phyloP scores from a whole-genome alignment of 92 coral and sea anemone species.

The Porites evermanni region DNA sequence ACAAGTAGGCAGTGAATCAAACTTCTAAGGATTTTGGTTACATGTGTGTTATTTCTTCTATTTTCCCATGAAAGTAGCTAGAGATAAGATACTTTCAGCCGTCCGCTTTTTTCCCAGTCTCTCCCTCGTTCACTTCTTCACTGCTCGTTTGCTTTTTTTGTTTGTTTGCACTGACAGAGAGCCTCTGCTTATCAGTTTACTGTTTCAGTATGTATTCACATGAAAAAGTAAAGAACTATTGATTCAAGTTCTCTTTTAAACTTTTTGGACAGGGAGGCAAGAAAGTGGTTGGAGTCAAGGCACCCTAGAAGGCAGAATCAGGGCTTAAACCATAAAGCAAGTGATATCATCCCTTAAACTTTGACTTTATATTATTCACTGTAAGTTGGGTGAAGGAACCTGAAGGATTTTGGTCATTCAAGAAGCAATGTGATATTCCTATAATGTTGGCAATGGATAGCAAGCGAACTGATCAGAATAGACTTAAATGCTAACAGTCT shows the following conservation, averaged over 20 bases:
- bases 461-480: constrained; percentile 1
- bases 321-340: not conserved
- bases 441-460: constrained; percentile 28
- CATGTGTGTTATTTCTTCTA: no score
- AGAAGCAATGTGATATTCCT: not conserved
- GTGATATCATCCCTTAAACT: not conserved
- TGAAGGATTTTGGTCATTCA: constrained; percentile 15
- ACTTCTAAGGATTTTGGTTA: no score
- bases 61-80: no score
- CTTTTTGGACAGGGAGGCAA: constrained; percentile 84
- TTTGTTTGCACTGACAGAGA: no score
- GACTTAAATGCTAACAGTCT: not conserved
- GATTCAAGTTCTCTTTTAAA: not conserved
- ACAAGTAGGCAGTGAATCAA: no score
- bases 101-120: no score
- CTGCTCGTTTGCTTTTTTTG: no score
- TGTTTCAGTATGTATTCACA: no score
- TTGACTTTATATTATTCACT: constrained; percentile 37
- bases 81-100: no score
- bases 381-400: constrained; percentile 51
- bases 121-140: no score
- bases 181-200: no score
- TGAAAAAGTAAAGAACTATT: no score
- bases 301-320: constrained; percentile 67
- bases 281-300: constrained; percentile 94